phyloP scores from a whole-genome alignment of 2,113 vertebrate species.

The Takifugu flavidus region DNA sequence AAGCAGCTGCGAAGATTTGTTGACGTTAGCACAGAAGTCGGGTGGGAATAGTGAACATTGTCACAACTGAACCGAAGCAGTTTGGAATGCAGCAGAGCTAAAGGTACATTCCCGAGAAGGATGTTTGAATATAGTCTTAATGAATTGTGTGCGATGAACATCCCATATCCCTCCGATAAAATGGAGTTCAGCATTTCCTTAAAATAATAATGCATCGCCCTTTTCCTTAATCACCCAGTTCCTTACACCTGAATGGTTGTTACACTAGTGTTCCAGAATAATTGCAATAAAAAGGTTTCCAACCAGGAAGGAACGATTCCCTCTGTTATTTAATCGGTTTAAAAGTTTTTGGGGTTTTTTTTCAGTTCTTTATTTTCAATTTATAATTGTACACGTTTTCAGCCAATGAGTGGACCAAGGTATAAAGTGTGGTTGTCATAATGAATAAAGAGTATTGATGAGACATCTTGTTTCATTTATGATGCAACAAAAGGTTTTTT shows the following conservation, averaged over 20 bases:
- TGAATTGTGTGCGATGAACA: background rate
- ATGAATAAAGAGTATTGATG: constrained; percentile 67
- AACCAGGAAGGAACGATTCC: constrained; percentile 57
- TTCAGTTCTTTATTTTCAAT: constrained; percentile 53
- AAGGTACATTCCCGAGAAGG: constrained; percentile 35
- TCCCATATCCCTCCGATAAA: background rate
- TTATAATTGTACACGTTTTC: constrained; percentile 71
- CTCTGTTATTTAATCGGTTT: constrained; percentile 55
- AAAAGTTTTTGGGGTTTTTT: constrained; percentile 51
- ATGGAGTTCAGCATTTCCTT: background rate
- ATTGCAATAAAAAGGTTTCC: constrained; percentile 31
- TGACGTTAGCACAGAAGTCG: constrained; percentile 11
- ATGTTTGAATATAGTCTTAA: background rate
- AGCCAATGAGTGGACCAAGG: constrained; percentile 64
- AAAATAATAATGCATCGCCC: constrained; percentile 23
- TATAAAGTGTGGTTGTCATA: constrained; percentile 73
- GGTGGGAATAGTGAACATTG: background rate
- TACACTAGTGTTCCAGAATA: constrained; percentile 57
- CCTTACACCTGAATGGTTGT: constrained; percentile 42
- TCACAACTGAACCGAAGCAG: background rate
- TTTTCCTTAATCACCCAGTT: constrained; percentile 42
- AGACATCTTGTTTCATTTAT: too few species aligned
- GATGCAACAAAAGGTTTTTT: too few species aligned
- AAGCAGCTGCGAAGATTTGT: constrained; percentile 13
- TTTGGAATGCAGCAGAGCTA: background rate